Evolutionary conservation across 2,888 invertebrate genomes (phyloP).

Genomic region (Mycalesis mineus): DNA sequence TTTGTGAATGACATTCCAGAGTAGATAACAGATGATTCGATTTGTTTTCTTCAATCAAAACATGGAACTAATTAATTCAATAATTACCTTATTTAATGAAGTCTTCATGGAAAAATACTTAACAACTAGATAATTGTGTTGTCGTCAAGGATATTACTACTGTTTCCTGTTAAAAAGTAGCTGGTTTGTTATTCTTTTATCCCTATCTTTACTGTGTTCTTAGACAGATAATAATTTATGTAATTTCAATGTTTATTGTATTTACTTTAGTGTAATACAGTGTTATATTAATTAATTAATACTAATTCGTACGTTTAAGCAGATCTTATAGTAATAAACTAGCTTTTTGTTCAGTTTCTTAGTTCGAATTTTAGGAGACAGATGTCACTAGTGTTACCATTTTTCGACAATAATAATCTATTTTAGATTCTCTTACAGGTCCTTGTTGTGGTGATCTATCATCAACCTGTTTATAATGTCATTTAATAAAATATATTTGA

Average conservation of each 20-base stretch:
- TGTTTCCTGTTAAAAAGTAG: neutral
- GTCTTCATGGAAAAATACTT: neutral
- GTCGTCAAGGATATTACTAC: neutral
- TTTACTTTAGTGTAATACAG: neutral
- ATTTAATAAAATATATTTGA: too few species aligned
- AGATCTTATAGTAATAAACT: neutral
- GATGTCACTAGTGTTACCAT: neutral
- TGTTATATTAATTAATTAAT: too few species aligned
- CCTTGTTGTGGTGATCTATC: too few species aligned
- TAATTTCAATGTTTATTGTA: neutral
- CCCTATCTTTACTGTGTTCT: neutral
- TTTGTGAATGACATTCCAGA: slow-evolving; percentile 23
- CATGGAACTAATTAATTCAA: slow-evolving; percentile 18
- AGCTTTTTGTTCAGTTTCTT: neutral
- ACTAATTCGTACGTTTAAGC: too few species aligned
- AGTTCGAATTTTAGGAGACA: neutral
- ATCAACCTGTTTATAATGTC: too few species aligned
- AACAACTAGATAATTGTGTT: neutral
- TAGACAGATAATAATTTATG: neutral
- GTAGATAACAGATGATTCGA: slow-evolving; percentile 29
- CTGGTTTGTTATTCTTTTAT: neutral
- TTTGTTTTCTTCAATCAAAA: slow-evolving; percentile 28
- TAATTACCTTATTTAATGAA: slow-evolving; percentile 1
- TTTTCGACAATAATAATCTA: neutral
- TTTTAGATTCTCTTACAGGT: too few species aligned